Evolutionary conservation across 1,140 invertebrate genomes (phyloP).

Genomic region (Helicoverpa armigera): DNA sequence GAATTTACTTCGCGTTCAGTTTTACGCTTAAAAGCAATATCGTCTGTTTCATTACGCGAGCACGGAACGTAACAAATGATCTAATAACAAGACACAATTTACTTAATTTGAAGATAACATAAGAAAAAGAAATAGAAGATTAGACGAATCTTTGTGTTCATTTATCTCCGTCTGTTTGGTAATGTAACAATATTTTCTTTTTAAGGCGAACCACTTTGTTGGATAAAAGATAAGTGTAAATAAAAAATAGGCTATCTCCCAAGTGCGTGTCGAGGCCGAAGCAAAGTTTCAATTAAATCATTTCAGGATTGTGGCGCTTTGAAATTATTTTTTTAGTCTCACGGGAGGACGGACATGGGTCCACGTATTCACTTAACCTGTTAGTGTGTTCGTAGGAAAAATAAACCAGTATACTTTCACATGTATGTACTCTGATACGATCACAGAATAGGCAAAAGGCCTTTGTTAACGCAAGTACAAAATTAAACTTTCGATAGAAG

Average conservation of each 20-base stretch:
- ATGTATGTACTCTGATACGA: too few relatives aligned
- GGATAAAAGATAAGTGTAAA: conserved; percentile 20
- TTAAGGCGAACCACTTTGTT: conserved; percentile 25
- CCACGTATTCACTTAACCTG: too few relatives aligned
- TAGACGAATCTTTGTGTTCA: conserved; percentile 11
- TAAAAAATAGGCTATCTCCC: conserved; percentile 14
- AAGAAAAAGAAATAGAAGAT: conserved; percentile 17
- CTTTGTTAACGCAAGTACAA: too few relatives aligned
- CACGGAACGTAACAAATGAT: background rate
- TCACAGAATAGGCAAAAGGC: too few relatives aligned
- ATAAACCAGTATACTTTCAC: too few relatives aligned
- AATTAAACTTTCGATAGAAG: too few relatives aligned
- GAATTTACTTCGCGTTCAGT: background rate
- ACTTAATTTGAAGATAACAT: conserved; percentile 29
- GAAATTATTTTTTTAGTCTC: too few relatives aligned
- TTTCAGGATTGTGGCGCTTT: background rate
- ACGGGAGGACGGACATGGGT: too few relatives aligned
- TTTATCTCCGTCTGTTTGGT: conserved; percentile 33
- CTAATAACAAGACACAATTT: conserved; percentile 29
- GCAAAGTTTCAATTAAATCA: conserved; percentile 5
- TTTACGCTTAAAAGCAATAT: background rate
- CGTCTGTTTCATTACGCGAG: background rate
- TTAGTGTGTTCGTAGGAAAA: too few relatives aligned
- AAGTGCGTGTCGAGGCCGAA: background rate
- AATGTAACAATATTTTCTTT: conserved; percentile 36